Evolutionary conservation across 2,113 vertebrate species (phyloP), one percentile per base, ranked within the genome.

Genomic region (Ciconia boyciana): DNA sequence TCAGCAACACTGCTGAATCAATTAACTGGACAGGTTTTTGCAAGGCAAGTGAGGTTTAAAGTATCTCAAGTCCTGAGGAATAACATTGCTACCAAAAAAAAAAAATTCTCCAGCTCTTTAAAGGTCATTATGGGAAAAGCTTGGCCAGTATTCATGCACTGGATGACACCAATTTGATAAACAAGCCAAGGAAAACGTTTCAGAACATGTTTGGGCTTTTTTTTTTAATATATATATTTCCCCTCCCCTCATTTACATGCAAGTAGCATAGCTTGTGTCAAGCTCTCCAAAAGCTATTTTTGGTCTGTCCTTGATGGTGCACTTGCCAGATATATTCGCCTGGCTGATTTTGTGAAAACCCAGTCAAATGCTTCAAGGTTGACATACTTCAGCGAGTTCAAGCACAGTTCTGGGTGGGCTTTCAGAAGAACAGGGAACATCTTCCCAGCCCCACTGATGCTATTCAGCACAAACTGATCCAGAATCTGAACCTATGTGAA

Each of bases 161-260:
- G n/a, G 52, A 15, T 39, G 57, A 46, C 31, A 54, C 10, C 34
- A 77, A 69, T 91, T 69, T 41, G n/a, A 83, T 22, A 83, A 93
- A 90, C 49, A 89, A 87, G 48, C 55, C 70, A 77, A 86, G 55
- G 22, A 70, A 87, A 92, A 76, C 54, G 19, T 90, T 94, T 88
- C 43, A 82, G 49, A 89, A 68, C 28, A 92, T 3, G 4, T 36
- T 22, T 61, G 31, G 55, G 16, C 3, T 65, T 34, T 49, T 32
- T 12, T 10, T 39, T 39, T 39, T 9, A 9, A 8, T 7, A 20
- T 44, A n/a, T 24, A 5, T n/a, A 9, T 14, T 51, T 24, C 11
- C 29, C 54, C 32, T 10, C 26, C 32, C 55, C 24, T 32, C 19
- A 82, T 97, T 93, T 69, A 55, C 55, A 92, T 69, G 61, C 90